These are phyloP conservation scores for Gasteruption jaculator DNA, from an alignment of 2,888 invertebrate species.

Conservation along the genomic window DNA sequence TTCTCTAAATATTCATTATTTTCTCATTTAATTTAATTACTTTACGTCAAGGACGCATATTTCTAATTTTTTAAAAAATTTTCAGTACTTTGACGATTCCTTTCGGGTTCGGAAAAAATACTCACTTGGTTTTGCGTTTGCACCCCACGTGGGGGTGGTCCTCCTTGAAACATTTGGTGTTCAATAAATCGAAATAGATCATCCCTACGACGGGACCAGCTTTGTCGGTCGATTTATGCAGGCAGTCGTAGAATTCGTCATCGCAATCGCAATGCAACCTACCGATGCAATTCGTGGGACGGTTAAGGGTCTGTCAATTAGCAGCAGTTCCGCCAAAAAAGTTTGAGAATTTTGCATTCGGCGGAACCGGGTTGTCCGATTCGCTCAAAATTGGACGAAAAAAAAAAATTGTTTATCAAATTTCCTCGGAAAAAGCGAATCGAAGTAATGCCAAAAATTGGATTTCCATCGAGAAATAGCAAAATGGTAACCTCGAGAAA, in stretches of 20 bases:
- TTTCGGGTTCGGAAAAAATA: conserved; percentile 15
- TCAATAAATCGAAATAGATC: conserved; percentile 55
- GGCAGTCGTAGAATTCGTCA: conserved; percentile 54
- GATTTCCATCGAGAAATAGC: no score
- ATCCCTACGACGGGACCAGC: conserved; percentile 43
- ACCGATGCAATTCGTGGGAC: conserved; percentile 18
- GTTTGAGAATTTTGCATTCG: background rate
- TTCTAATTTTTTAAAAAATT: no score
- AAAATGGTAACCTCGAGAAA: conserved; percentile 37
- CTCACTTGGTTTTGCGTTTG: conserved; percentile 33
- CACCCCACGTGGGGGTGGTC: conserved; percentile 59
- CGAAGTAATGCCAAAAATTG: no score
- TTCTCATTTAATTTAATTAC: no score
- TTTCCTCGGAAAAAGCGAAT: no score
- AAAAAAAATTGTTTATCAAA: no score
- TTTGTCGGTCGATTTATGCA: conserved; percentile 41
- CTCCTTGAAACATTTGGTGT: conserved; percentile 59
- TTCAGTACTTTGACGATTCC: no score
- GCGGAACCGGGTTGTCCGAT: background rate
- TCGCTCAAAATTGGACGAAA: background rate
- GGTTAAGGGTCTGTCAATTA: no score
- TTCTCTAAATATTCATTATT: no score
- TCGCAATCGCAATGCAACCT: conserved; percentile 57
- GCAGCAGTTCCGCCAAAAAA: conserved; percentile 1
- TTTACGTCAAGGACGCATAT: no score